Evolutionary conservation across 2,797 vertebrate species (phyloP).

Genomic region (Chlorospingus flavigularis): DNA sequence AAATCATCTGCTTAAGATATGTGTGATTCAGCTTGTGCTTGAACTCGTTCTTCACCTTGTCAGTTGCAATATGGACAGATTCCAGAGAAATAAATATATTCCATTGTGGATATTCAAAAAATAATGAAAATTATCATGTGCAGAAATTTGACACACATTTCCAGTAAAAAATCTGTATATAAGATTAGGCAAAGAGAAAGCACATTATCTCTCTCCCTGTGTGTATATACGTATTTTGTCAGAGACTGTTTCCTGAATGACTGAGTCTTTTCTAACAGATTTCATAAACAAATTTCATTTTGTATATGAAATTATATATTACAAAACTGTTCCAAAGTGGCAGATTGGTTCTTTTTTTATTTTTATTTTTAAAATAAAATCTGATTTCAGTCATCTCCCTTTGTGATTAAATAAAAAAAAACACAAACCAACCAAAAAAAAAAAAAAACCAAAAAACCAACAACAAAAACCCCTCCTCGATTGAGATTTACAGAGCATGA

Average conservation of each 20-base stretch:
- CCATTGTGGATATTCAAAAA: background rate
- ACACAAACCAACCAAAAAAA: too few species aligned
- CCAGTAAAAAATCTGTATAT: background rate
- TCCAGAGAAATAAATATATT: background rate
- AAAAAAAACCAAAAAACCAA: too few species aligned
- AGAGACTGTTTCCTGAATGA: background rate
- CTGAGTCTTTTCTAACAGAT: background rate
- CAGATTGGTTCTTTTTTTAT: background rate
- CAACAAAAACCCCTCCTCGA: background rate
- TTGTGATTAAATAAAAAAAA: background rate
- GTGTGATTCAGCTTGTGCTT: background rate
- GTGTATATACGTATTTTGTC: background rate
- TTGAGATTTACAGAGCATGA: background rate
- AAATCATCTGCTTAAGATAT: background rate
- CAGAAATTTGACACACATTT: background rate
- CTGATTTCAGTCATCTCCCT: background rate
- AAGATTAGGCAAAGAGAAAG: background rate
- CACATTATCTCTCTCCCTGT: background rate
- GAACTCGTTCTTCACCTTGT: slow-evolving; percentile 21
- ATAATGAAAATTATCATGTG: background rate
- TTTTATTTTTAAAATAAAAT: background rate
- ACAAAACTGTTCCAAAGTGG: background rate
- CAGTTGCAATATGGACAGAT: slow-evolving; percentile 1
- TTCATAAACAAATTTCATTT: background rate
- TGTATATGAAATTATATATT: background rate